A percentile compares a stretch with the other conserved stretches of the same genome.
Conservation (phyloP, 2,888 invertebrate species). For the Rhamphomyia laevipes region DNA sequence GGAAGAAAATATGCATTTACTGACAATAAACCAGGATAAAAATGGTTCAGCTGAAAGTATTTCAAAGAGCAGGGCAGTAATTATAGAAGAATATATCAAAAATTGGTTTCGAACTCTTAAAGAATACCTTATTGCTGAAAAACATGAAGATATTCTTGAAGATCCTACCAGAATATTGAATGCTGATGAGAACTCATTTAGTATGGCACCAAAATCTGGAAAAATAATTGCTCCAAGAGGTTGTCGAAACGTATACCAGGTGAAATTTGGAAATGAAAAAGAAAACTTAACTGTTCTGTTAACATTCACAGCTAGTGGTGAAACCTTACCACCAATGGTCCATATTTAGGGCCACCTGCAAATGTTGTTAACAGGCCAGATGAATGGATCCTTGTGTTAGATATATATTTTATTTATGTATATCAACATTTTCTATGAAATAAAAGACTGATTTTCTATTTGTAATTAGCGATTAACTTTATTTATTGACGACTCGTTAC, state of each 20-base stretch:
- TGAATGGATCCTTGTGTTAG: no score
- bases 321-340: conserved; percentile 1
- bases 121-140: background rate
- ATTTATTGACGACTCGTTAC: no score
- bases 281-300: conserved; percentile 4
- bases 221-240: conserved; percentile 1
- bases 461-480: no score
- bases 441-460: no score
- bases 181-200: conserved; percentile 2
- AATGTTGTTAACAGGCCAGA: background rate
- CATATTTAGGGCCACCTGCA: background rate
- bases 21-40: conserved; percentile 2
- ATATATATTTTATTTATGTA: no score
- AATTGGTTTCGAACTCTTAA: conserved; percentile 5
- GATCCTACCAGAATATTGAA: conserved; percentile 6
- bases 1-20: conserved; percentile 2
- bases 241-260: background rate
- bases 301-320: conserved; percentile 2
- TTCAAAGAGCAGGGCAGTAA: conserved; percentile 2
- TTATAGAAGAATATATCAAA: conserved; percentile 1
- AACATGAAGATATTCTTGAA: conserved; percentile 2
- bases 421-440: no score
- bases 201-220: conserved; percentile 3
- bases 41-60: conserved; percentile 2
- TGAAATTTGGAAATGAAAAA: conserved; percentile 3